phyloP scores from a whole-genome alignment of 2,113 vertebrate species.

The Neogale vison region DNA sequence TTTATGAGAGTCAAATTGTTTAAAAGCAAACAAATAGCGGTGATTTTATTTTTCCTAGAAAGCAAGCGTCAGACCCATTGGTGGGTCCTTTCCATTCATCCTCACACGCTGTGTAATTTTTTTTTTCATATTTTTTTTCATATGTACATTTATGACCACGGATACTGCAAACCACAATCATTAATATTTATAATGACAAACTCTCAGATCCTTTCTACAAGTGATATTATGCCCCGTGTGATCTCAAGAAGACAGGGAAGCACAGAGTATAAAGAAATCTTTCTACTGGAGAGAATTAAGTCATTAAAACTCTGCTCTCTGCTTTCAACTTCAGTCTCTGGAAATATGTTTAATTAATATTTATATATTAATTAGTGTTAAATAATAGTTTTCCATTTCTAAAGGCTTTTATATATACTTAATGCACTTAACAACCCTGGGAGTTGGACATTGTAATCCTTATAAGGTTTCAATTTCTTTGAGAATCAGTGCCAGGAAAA shows the following conservation, averaged over 20 bases:
- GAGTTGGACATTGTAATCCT: background rate
- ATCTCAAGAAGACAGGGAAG: background rate
- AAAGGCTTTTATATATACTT: conserved; percentile 18
- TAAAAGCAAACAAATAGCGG: conserved; percentile 53
- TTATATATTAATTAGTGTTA: conserved; percentile 1
- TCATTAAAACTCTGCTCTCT: conserved; percentile 12
- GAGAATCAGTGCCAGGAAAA: conserved; percentile 21
- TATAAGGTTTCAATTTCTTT: conserved; percentile 22
- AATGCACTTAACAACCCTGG: background rate
- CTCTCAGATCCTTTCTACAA: background rate
- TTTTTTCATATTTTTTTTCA: too few relatives aligned
- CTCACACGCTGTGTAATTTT: background rate
- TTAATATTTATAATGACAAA: background rate
- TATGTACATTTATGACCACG: background rate
- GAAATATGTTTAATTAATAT: conserved; percentile 52
- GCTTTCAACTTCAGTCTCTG: background rate
- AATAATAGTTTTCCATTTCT: conserved; percentile 2
- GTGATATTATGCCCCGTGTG: background rate
- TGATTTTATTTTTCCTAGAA: background rate
- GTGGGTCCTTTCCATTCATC: background rate
- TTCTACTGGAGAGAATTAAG: background rate
- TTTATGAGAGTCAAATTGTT: conserved; percentile 54
- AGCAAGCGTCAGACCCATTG: background rate
- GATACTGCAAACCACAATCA: background rate
- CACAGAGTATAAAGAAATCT: background rate